phyloP scores from a whole-genome alignment of 2,888 invertebrate genomes.

The Drosophila recens region DNA sequence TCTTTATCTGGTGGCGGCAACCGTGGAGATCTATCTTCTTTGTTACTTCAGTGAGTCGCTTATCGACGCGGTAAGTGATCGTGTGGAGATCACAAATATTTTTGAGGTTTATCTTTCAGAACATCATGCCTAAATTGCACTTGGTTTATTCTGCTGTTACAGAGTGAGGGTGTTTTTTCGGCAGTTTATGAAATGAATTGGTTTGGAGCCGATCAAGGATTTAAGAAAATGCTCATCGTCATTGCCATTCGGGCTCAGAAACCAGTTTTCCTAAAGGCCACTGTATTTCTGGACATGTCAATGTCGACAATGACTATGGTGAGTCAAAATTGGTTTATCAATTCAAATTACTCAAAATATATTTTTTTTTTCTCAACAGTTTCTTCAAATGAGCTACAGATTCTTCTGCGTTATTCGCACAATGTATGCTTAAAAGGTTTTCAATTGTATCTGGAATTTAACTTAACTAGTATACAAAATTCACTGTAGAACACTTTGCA shows the following conservation, averaged over 20 bases:
- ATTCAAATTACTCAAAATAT: background rate
- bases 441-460: background rate
- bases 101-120: background rate
- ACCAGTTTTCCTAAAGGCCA: conserved; percentile 67
- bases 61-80: conserved; percentile 66
- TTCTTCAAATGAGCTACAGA: conserved; percentile 69
- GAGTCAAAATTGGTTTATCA: background rate
- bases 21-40: conserved; percentile 74
- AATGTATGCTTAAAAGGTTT: conserved; percentile 60
- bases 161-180: conserved; percentile 65
- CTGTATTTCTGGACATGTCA: conserved; percentile 67
- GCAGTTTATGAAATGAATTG: conserved; percentile 72
- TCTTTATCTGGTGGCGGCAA: conserved; percentile 68
- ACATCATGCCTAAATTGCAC: background rate
- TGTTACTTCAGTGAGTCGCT: conserved; percentile 77
- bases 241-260: conserved; percentile 69
- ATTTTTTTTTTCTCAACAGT: conserved; percentile 40
- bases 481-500: background rate
- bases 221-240: conserved; percentile 66
- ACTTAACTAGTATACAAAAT: no score
- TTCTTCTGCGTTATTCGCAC: conserved; percentile 74
- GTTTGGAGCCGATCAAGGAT: conserved; percentile 55
- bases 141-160: background rate
- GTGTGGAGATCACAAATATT: background rate
- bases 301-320: conserved; percentile 75